Evolutionary conservation across 1,140 invertebrate genomes (phyloP), one percentile per base, ranked within the genome.

Genomic region (Dolichoris vasculosae): DNA sequence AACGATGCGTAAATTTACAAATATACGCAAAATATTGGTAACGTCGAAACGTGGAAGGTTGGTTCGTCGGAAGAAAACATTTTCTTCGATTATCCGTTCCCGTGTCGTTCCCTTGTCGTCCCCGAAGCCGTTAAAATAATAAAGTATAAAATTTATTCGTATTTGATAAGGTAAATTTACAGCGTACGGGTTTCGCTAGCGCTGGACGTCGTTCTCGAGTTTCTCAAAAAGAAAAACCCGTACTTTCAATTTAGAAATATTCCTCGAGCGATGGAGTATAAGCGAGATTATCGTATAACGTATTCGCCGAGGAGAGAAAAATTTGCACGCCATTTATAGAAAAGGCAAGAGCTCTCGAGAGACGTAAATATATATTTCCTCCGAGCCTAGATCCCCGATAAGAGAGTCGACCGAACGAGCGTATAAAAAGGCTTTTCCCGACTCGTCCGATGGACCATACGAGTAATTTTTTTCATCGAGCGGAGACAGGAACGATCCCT

Each of bases 81-180:
- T 85, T 67, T 81, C 78, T 81, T 59, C 43, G 8, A 63, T 59
- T 76, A 82, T 85, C 84, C 20, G 51, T 64, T 85, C 35, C 43
- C 79, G 23, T 67, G 84, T 79, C 20, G 51, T 64, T 85, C 35
- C 43, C 79, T 23, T 67, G 84, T 71, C 69, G 55, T 64, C 55
- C 26, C 35, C 11, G 8, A 11, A 55, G 55, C 32, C 40, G 30
- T 76, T 81, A 38, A 76, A 51, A 51, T 32, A 77, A 79, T 86
- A 86, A 86, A 83, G 23, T 78, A 7, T 30, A 26, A n/a, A 63
- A 73, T 86, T 86, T 86, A 86, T 86, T 79, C 59, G 20, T 69
- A 43, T 73, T 79, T 73, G 81, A 86, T 86, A 86, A 86, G 59
- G 80, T 78, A 78, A 86, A 78, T 81, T 76, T 48, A n/a, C 71